Conservation (phyloP, 2,797 vertebrate species). For the Gymnopithys bicolor region DNA sequence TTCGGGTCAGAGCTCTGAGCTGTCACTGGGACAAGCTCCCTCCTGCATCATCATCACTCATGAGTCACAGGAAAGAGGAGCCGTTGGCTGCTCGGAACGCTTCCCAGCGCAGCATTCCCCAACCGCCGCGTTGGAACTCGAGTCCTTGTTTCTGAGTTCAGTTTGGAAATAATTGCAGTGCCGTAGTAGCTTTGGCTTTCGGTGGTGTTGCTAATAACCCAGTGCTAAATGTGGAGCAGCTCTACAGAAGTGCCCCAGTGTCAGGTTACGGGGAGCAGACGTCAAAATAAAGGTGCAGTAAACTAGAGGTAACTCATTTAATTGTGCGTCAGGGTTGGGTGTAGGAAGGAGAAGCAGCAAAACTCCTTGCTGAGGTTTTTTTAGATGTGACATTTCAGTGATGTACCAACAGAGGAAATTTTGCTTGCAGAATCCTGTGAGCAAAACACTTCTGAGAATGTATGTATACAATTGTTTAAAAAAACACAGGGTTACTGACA, state of each 20-base stretch:
- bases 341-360: conserved; percentile 26
- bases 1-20: background rate
- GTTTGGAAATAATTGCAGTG: conserved; percentile 49
- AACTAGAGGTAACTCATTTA: conserved; percentile 23
- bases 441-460: conserved; percentile 85
- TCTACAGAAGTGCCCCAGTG: background rate
- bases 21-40: background rate
- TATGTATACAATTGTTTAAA: conserved; percentile 85
- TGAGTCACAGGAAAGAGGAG: conserved; percentile 4
- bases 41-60: background rate
- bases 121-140: conserved; percentile 31
- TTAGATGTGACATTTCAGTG: conserved; percentile 71
- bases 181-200: conserved; percentile 38
- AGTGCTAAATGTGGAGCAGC: conserved; percentile 51
- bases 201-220: conserved; percentile 16
- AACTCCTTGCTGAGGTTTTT: conserved; percentile 60
- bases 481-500: conserved; percentile 85
- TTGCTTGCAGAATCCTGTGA: conserved; percentile 81
- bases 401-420: conserved; percentile 78
- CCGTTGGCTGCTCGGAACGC: background rate
- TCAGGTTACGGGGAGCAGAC: conserved; percentile 51
- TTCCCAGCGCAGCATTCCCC: conserved; percentile 6
- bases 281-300: conserved; percentile 67
- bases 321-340: conserved; percentile 3
- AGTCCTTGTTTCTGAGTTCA: conserved; percentile 7